Base-by-base conservation (phyloP, 2,888 invertebrate species). In the Gasteruption jaculator region DNA sequence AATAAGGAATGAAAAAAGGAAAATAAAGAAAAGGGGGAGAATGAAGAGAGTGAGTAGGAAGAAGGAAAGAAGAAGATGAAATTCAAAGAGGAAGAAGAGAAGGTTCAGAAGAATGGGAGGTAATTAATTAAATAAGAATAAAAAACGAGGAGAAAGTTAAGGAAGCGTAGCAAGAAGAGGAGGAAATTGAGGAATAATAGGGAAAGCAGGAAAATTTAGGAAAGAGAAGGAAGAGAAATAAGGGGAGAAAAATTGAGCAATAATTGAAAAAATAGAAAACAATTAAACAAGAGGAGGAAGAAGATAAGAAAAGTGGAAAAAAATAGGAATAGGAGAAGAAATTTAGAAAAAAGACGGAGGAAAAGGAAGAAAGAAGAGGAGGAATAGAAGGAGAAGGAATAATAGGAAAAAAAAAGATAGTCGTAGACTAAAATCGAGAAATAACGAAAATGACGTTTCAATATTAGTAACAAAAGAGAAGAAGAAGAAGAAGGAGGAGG, bases 351-450 rank as follows among this genome's bases (percentile, higher is more conserved):
- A 33, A 32, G 35, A 33, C 38, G 30, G 44, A 37, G 43, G 38
- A 39, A 41, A 42, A 20, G 24, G 41, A 43, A 45, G 43, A 31
- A 30, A 44, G 38, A 35, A 34, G 33, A 38, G 22, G 32, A 47
- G 32, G 8, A 35, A 39, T 25, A 37, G 31, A 31, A 30, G 6
- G 36, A 32, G 24, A 25, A 31, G 21, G 33, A 41, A 22, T 18
- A 25, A 16, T 32, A 38, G 20, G 30, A 42, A 33, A 32, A 16
- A 33, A 31, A 41, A 21, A 14, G 27, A 43, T 14, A 5, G 31
- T n/a, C 20, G 20, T 12, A 8, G 12, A 5, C 31, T n/a, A n/a
- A n/a, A 20, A 25, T 24, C 8, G 24, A 30, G 24, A 27, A 12
- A 31, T 20, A 16, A 25, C 21, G 29, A 19, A n/a, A n/a, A n/a